A percentile compares a stretch with the other conserved stretches of the same genome.
Evolutionary conservation across 2,888 invertebrate genomes (phyloP).

Genomic region (Tetranychus truncatus): DNA sequence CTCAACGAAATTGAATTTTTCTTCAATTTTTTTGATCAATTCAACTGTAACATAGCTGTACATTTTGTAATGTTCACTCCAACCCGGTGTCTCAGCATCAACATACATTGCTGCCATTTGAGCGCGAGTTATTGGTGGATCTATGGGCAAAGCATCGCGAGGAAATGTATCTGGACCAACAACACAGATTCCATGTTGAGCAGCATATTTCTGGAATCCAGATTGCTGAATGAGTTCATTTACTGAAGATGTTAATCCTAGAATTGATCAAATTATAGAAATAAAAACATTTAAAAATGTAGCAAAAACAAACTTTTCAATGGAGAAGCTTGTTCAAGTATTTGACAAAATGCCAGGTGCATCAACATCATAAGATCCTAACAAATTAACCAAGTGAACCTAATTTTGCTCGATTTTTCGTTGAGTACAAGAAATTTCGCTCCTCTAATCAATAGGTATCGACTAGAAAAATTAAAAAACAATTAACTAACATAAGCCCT

Average conservation of each 20-base stretch:
- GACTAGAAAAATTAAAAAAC: too few species aligned
- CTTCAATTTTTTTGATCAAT: slow-evolving; percentile 51
- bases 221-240: slow-evolving; percentile 87
- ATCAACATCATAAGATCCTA: too few species aligned
- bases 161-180: slow-evolving; percentile 94
- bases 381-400: too few species aligned
- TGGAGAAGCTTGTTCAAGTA: too few species aligned
- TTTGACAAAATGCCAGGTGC: too few species aligned
- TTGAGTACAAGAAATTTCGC: too few species aligned
- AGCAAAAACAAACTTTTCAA: too few species aligned
- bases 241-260: slow-evolving; percentile 37
- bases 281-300: too few species aligned
- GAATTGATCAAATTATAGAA: too few species aligned
- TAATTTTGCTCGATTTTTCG: too few species aligned
- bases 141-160: slow-evolving; percentile 60
- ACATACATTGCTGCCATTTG: slow-evolving; percentile 89
- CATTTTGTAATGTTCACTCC: slow-evolving; percentile 85
- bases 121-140: slow-evolving; percentile 74
- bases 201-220: slow-evolving; percentile 78
- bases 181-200: slow-evolving; percentile 62
- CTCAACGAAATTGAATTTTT: slow-evolving; percentile 44
- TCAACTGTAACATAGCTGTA: slow-evolving; percentile 78
- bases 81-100: slow-evolving; percentile 72
- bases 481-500: too few species aligned
- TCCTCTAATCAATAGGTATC: too few species aligned